A percentile compares a stretch with the other conserved stretches of the same genome.
Evolutionary conservation across 1,140 invertebrate genomes (phyloP).

Genomic region (Bombus impatiens): DNA sequence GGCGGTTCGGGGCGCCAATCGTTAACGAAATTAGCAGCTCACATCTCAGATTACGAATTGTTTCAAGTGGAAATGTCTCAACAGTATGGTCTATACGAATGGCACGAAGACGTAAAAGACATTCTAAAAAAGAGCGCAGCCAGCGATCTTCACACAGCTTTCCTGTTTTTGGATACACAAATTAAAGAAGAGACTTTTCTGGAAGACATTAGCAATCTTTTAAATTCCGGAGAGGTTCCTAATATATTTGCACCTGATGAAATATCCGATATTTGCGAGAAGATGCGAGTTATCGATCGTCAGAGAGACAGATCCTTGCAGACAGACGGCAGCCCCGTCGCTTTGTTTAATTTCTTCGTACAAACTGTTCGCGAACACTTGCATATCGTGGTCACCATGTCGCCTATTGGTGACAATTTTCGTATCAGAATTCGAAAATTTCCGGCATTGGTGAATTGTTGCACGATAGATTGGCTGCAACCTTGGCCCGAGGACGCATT

Average conservation of each 20-base stretch:
- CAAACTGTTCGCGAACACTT: constrained; percentile 94
- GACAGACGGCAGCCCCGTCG: constrained; percentile 94
- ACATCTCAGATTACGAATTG: constrained; percentile 96
- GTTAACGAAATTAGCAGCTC: constrained; percentile 92
- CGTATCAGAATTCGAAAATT: constrained; percentile 94
- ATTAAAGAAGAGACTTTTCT: constrained; percentile 97
- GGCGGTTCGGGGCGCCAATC: constrained; percentile 97
- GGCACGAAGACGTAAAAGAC: constrained; percentile 94
- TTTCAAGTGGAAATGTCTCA: constrained; percentile 96
- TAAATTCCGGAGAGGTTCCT: constrained; percentile 96
- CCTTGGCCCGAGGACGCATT: constrained; percentile 98
- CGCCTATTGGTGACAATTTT: constrained; percentile 93
- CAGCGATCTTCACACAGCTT: constrained; percentile 93
- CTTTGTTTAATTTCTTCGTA: constrained; percentile 96
- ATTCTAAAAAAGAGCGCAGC: constrained; percentile 92
- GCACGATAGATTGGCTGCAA: constrained; percentile 98
- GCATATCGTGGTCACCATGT: constrained; percentile 96
- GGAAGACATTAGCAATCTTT: constrained; percentile 96
- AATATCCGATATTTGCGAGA: constrained; percentile 95
- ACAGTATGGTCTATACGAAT: constrained; percentile 92
- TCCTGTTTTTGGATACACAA: constrained; percentile 95
- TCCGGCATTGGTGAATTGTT: constrained; percentile 96
- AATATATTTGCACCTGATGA: constrained; percentile 95
- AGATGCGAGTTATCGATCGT: constrained; percentile 95
- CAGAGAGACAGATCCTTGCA: constrained; percentile 94